Conservation (phyloP, 1,140 invertebrate species). For the Drosophila repletoides region DNA sequence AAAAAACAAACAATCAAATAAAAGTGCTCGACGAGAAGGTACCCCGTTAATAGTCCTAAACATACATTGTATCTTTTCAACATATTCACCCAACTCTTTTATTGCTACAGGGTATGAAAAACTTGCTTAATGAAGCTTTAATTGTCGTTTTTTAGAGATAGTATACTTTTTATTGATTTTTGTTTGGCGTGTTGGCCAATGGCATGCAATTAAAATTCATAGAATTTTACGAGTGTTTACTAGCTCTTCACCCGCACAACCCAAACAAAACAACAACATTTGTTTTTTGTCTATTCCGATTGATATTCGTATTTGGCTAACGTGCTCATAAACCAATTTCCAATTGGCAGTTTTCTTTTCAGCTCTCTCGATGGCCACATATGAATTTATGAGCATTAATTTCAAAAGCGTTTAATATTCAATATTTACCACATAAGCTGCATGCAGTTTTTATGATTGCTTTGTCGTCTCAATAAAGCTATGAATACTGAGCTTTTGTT, state of each 20-base stretch:
- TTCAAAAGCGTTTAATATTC: conserved; percentile 2
- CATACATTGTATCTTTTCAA: neutral
- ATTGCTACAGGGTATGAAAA: conserved; percentile 4
- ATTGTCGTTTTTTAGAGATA: conserved; percentile 36
- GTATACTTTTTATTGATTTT: conserved; percentile 49
- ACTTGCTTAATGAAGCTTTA: conserved; percentile 60
- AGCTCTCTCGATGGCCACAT: conserved; percentile 16
- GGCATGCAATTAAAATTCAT: conserved; percentile 61
- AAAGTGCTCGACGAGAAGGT: neutral
- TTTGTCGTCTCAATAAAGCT: neutral
- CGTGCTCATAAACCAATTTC: conserved; percentile 15
- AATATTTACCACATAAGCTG: conserved; percentile 10
- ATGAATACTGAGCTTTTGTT: conserved; percentile 13
- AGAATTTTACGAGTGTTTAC: conserved; percentile 50
- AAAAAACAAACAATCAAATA: neutral
- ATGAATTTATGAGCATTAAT: conserved; percentile 11
- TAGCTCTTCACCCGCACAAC: conserved; percentile 41
- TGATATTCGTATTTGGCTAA: conserved; percentile 5
- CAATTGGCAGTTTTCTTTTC: conserved; percentile 17
- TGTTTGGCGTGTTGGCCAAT: conserved; percentile 27
- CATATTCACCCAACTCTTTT: neutral
- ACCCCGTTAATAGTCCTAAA: neutral
- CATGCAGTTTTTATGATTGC: neutral
- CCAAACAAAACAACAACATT: neutral
- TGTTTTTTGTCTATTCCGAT: conserved; percentile 4